These are phyloP conservation scores for Australoheros scitulus DNA, from an alignment of 2,113 vertebrate species.

Conservation along the genomic window DNA sequence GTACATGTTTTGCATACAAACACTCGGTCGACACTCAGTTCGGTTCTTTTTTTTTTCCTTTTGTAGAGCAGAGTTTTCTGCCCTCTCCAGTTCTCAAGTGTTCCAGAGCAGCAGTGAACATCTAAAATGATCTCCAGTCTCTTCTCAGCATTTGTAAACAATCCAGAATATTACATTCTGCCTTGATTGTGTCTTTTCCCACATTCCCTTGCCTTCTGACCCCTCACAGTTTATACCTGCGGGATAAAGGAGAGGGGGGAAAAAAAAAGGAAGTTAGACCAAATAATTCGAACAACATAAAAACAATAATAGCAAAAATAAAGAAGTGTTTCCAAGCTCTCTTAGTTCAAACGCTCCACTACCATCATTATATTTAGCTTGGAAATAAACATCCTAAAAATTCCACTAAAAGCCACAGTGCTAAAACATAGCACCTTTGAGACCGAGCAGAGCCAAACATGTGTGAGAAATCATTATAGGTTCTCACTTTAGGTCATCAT, in stretches of 20 bases:
- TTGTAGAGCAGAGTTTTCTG: conserved; percentile 60
- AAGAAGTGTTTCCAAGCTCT: neutral
- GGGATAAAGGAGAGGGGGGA: neutral
- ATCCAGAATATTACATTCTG: conserved; percentile 85
- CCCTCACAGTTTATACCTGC: conserved; percentile 79
- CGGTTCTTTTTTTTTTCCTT: conserved; percentile 5
- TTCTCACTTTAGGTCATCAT: conserved; percentile 28
- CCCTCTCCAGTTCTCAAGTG: conserved; percentile 86
- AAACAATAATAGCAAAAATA: neutral
- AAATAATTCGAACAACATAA: conserved; percentile 1
- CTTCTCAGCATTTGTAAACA: conserved; percentile 91
- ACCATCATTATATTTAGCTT: conserved; percentile 29
- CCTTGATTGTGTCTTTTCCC: conserved; percentile 76
- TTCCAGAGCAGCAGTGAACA: conserved; percentile 94
- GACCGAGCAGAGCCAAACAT: conserved; percentile 61
- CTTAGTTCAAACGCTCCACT: neutral
- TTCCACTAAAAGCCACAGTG: conserved; percentile 29
- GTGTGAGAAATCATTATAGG: conserved; percentile 30
- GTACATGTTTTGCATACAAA: conserved; percentile 76
- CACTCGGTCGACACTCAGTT: conserved; percentile 65
- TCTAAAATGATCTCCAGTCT: conserved; percentile 88
- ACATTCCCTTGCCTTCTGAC: conserved; percentile 31
- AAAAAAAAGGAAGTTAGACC: neutral
- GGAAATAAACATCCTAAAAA: conserved; percentile 33
- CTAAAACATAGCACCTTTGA: conserved; percentile 59